Evolutionary conservation across 2,113 vertebrate species (phyloP).

Genomic region (Nibea albiflora): DNA sequence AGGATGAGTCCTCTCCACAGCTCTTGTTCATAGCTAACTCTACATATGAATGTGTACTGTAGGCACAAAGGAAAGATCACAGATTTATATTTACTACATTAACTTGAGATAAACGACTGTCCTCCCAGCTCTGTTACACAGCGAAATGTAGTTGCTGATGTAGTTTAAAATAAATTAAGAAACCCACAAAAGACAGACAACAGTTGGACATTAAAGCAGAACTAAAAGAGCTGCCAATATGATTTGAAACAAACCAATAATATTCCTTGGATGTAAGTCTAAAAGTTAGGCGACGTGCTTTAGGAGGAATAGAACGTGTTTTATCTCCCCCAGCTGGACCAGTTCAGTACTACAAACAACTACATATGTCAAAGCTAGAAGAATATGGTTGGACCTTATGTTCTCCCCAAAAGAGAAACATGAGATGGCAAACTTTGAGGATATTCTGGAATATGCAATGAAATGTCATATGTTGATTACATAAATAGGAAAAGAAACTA

Average conservation of each 20-base stretch:
- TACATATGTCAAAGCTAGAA: background rate
- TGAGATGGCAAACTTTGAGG: too few relatives aligned
- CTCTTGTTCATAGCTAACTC: background rate
- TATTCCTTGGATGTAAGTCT: background rate
- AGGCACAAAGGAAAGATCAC: background rate
- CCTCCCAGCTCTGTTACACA: background rate
- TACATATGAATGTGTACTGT: background rate
- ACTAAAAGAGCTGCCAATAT: background rate
- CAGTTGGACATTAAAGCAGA: background rate
- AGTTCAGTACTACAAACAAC: conserved; percentile 34
- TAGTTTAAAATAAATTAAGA: conserved; percentile 3
- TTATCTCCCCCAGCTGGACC: conserved; percentile 60
- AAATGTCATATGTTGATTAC: background rate
- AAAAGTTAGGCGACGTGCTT: background rate
- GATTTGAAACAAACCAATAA: background rate
- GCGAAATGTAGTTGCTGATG: background rate
- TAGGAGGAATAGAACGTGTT: background rate
- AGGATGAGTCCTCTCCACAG: conserved; percentile 1
- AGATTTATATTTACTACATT: background rate
- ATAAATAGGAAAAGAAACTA: background rate
- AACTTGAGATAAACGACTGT: background rate
- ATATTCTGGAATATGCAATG: background rate
- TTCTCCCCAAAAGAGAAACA: background rate
- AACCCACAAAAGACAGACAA: background rate
- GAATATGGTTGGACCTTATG: background rate